Conservation (phyloP, 2,888 invertebrate species). For the Agrilus cyanescens region DNA sequence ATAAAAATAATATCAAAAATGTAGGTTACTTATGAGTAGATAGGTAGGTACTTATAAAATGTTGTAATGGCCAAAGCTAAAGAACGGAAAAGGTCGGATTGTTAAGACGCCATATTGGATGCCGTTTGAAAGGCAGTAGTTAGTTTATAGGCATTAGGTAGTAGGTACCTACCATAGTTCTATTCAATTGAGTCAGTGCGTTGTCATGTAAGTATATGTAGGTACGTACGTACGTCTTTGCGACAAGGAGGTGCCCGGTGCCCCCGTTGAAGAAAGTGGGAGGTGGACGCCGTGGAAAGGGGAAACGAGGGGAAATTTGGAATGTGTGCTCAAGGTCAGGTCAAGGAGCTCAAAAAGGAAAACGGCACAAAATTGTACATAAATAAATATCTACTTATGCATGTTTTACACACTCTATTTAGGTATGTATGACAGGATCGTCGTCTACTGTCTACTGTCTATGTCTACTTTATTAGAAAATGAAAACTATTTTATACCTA, state of each 20-base stretch:
- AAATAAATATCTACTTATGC: too few species aligned
- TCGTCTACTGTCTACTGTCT: too few species aligned
- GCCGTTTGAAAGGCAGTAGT: conserved; percentile 16
- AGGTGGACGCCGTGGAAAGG: conserved; percentile 11
- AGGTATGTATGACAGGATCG: too few species aligned
- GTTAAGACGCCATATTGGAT: conserved; percentile 17
- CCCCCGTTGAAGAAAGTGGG: conserved; percentile 14
- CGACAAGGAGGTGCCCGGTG: conserved; percentile 16
- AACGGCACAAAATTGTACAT: not conserved
- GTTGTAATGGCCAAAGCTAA: too few species aligned
- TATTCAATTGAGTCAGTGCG: conserved; percentile 16
- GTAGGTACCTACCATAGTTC: conserved; percentile 18
- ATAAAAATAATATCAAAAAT: too few species aligned
- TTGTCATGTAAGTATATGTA: too few species aligned
- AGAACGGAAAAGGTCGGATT: conserved; percentile 1
- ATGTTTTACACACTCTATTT: too few species aligned
- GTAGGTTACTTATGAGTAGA: too few species aligned
- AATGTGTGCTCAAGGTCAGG: conserved; percentile 19
- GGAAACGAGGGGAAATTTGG: conserved; percentile 15
- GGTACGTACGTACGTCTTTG: conserved; percentile 7
- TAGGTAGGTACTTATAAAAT: too few species aligned
- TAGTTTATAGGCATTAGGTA: too few species aligned
- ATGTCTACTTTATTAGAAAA: too few species aligned
- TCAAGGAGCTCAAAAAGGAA: conserved; percentile 17
- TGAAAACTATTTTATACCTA: too few species aligned